A percentile compares a stretch with the other conserved stretches of the same genome.
Evolutionary conservation across 2,113 vertebrate species (phyloP).

Genomic region (Zootoca vivipara): DNA sequence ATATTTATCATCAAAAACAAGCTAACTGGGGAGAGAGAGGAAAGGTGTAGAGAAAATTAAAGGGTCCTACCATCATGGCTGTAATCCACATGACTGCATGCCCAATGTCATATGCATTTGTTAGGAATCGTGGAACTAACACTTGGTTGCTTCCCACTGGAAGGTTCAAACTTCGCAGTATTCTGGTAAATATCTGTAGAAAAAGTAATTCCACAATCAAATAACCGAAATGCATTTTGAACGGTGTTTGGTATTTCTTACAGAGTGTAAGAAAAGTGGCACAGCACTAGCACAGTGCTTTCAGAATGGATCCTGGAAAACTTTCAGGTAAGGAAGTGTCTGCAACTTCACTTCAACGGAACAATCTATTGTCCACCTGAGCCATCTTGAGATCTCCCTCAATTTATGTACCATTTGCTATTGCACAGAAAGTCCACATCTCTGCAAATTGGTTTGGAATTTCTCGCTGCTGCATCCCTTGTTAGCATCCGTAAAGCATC

Average conservation of each 20-base stretch:
- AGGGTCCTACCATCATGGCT: conserved; percentile 89
- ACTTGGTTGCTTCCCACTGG: conserved; percentile 97
- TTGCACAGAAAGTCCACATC: background rate
- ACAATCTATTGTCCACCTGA: too few species aligned
- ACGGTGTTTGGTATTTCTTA: background rate
- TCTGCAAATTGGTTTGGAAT: background rate
- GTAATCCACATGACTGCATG: conserved; percentile 97
- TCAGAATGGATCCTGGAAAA: background rate
- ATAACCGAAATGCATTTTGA: background rate
- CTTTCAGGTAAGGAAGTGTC: background rate
- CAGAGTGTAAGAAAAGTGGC: background rate
- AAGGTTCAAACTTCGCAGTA: conserved; percentile 95
- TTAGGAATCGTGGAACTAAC: conserved; percentile 89
- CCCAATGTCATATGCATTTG: conserved; percentile 94
- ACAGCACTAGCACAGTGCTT: background rate
- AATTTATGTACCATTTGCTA: background rate
- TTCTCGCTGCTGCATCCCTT: background rate
- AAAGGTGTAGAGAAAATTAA: background rate
- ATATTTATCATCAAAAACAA: background rate
- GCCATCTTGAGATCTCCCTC: background rate
- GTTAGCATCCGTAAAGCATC: background rate
- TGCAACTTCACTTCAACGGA: background rate
- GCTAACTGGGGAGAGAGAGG: background rate
- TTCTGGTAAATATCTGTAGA: conserved; percentile 93
- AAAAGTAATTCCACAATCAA: background rate